These are phyloP conservation scores for Nomia melanderi DNA, from an alignment of 1,140 invertebrate genomes.

Conservation along the genomic window DNA sequence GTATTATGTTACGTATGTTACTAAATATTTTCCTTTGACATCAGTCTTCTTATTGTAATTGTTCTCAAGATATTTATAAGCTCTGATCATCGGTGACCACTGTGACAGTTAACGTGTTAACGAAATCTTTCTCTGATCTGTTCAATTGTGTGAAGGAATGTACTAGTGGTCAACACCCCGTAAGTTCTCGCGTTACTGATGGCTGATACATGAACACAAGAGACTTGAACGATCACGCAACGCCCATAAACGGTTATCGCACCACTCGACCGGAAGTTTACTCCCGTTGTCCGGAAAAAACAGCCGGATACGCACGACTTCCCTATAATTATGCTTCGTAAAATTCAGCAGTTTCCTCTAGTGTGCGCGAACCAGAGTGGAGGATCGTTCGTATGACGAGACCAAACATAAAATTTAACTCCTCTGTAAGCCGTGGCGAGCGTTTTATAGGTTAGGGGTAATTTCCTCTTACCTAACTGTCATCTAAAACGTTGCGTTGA, in stretches of 20 bases:
- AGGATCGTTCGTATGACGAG: slow-evolving; percentile 24
- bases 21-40: too few relatives aligned
- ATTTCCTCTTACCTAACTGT: slow-evolving; percentile 11
- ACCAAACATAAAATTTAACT: slow-evolving; percentile 36
- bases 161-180: background rate
- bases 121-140: background rate
- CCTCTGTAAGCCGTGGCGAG: background rate
- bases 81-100: too few relatives aligned
- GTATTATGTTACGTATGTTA: too few relatives aligned
- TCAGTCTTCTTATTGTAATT: too few relatives aligned
- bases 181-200: slow-evolving; percentile 30
- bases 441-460: background rate
- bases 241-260: slow-evolving; percentile 58
- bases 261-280: slow-evolving; percentile 51
- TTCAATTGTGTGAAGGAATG: slow-evolving; percentile 16
- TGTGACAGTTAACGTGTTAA: too few relatives aligned
- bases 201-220: slow-evolving; percentile 26
- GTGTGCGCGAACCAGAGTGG: slow-evolving; percentile 9
- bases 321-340: slow-evolving; percentile 51
- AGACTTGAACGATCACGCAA: slow-evolving; percentile 51
- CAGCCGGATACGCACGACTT: slow-evolving; percentile 17
- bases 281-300: slow-evolving; percentile 44
- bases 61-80: too few relatives aligned
- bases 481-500: background rate
- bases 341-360: slow-evolving; percentile 44